These are phyloP conservation scores for Lacerta bilineata DNA, from an alignment of 2,797 vertebrate species.

Conservation along the genomic window DNA sequence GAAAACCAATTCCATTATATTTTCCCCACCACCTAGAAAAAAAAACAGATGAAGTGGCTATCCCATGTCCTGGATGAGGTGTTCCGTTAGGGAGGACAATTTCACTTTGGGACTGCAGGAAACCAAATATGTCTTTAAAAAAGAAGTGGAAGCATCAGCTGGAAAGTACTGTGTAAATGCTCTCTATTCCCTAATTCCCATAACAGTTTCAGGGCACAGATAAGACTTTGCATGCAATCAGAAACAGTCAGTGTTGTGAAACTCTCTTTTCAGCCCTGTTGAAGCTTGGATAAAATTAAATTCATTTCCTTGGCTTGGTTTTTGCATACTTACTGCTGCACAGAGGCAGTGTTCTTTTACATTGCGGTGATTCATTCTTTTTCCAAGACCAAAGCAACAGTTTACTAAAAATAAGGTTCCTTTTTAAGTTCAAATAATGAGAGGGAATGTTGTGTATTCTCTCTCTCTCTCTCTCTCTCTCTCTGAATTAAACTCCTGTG, in stretches of 20 bases:
- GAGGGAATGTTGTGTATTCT: rapidly evolving
- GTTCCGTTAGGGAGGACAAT: neutral
- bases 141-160: neutral
- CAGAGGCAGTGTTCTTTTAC: neutral
- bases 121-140: neutral
- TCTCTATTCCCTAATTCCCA: neutral
- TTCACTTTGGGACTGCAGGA: neutral
- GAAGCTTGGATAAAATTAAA: neutral
- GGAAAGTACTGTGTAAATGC: neutral
- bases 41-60: no score
- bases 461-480: no score
- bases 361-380: neutral
- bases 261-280: neutral
- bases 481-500: rapidly evolving
- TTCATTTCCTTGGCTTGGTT: neutral
- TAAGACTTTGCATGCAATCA: conserved; percentile 38
- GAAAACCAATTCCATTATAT: no score
- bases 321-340: neutral
- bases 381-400: neutral
- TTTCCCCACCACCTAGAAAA: no score
- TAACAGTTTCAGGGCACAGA: neutral
- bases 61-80: neutral
- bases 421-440: conserved; percentile 1
- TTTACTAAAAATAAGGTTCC: neutral
- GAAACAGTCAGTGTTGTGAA: neutral